Evolutionary conservation across 1,140 invertebrate genomes (phyloP), one percentile per base, ranked within the genome.

Genomic region (Drosophila jambulina): DNA sequence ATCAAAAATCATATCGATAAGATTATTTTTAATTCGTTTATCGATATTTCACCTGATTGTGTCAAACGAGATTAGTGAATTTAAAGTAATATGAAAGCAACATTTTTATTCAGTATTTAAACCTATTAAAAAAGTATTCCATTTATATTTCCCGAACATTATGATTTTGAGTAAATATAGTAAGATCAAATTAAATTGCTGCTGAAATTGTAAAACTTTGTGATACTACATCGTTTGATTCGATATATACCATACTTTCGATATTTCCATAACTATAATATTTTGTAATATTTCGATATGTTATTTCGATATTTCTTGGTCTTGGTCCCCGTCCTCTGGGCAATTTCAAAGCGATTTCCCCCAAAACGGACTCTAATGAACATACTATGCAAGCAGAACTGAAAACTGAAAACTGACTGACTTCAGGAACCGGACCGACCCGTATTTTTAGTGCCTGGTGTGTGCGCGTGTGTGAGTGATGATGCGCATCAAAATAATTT

Each of bases 381-480:
- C 38, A 4, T 45, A 32, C 29, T 25, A 2, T 34, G 0, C 23
- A 13, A 21, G 42, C 42, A 13, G 6, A 21, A 51, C 69, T 25
- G 32, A 40, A 49, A 46, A 10, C 40, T 0, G n/a, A n/a, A n/a
- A n/a, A n/a, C n/a, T 19, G 42, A 78, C 43, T 49, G 43, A 77
- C 75, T 27, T 6, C 23, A 25, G 29, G 36, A 25, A 59, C 57
- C 23, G 36, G 63, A 56, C 36, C 25, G 45, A 27, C 65, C 70
- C 38, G 51, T 57, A 70, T 71, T 67, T 54, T 54, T 85, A 85
- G 64, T 85, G 82, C 83, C 79, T 85, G 83, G 63, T 78, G 75
- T 78, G 75, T 78, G 75, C 65, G 75, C 65, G 64, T 78, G 75
- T 78, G 75, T 78, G 75, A 59, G 63, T 62, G 75, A 71, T 58